Evolutionary conservation across 2,888 invertebrate genomes (phyloP).

Genomic region (Gymnoscelis rufifasciata): DNA sequence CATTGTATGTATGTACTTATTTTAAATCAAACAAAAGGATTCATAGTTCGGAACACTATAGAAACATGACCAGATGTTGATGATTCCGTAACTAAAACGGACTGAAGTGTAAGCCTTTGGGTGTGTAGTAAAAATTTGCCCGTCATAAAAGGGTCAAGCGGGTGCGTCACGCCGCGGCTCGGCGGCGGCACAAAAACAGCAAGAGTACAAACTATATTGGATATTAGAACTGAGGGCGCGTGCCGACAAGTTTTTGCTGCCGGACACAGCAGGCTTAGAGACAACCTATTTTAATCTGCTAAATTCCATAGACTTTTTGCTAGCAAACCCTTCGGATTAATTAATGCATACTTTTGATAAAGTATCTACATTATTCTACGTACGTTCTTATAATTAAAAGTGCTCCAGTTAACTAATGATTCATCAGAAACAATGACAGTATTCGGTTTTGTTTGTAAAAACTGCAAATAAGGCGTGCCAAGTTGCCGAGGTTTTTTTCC

Average conservation of each 20-base stretch:
- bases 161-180: constrained; percentile 53
- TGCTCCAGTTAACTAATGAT: too few species aligned
- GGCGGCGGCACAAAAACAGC: constrained; percentile 58
- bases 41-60: not conserved
- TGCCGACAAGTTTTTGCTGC: constrained; percentile 60
- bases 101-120: constrained; percentile 19
- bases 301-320: constrained; percentile 33
- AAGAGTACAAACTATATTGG: constrained; percentile 72
- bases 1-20: too few species aligned
- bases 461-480: too few species aligned
- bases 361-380: not conserved
- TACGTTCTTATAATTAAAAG: too few species aligned
- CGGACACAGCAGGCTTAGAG: constrained; percentile 36
- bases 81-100: constrained; percentile 4
- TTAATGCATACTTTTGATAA: constrained; percentile 3
- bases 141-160: constrained; percentile 74
- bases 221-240: constrained; percentile 74
- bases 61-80: constrained; percentile 1
- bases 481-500: too few species aligned
- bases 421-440: too few species aligned
- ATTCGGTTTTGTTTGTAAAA: too few species aligned
- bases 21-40: not conserved
- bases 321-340: constrained; percentile 4
- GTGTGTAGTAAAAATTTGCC: constrained; percentile 39
- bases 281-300: constrained; percentile 49